Conservation (phyloP, 2,113 vertebrate genomes). For the Heteronetta atricapilla region DNA sequence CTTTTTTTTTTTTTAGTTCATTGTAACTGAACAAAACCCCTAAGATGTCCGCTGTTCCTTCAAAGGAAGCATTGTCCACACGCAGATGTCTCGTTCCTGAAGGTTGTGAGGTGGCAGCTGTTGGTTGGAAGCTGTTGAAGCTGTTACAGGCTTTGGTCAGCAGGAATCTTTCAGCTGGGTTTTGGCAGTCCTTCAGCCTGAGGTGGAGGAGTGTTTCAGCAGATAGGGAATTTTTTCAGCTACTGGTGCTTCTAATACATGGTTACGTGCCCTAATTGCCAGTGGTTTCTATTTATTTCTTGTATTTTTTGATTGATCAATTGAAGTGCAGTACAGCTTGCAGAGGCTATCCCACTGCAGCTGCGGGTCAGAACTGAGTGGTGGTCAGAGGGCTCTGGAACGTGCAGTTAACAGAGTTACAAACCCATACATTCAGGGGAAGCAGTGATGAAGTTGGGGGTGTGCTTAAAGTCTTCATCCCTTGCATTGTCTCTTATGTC, state of each 20-base stretch:
- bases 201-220: neutral
- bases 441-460: rapidly evolving
- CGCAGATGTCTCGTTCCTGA: neutral
- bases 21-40: neutral
- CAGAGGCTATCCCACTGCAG: neutral
- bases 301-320: neutral
- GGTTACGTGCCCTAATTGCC: neutral
- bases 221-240: neutral
- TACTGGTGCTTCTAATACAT: neutral
- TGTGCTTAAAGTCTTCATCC: neutral
- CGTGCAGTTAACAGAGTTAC: neutral
- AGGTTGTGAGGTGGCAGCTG: neutral
- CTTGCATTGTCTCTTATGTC: rapidly evolving
- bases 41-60: neutral
- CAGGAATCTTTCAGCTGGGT: neutral
- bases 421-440: rapidly evolving
- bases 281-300: neutral
- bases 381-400: rapidly evolving
- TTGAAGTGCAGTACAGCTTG: neutral
- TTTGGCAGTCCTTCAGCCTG: neutral
- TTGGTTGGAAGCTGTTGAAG: neutral
- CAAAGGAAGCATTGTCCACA: neutral
- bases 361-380: neutral
- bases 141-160: neutral
- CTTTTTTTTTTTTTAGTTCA: neutral